phyloP scores from a whole-genome alignment of 2,113 vertebrate species.

The Mormyrus iriodes region DNA sequence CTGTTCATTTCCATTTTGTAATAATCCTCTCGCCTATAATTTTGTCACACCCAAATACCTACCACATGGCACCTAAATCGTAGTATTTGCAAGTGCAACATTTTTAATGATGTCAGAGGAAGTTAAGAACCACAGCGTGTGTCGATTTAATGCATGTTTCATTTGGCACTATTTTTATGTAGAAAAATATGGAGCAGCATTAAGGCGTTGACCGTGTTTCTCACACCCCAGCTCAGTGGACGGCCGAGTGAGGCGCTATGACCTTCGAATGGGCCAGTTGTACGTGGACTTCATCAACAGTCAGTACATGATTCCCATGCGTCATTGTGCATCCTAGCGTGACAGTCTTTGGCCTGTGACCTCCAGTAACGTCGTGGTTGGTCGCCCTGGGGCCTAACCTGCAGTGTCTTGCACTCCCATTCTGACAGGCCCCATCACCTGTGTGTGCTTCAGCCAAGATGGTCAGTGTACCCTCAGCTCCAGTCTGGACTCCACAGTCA shows the following conservation, averaged over 20 bases:
- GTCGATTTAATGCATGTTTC: not conserved
- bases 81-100: not conserved
- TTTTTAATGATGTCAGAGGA: not conserved
- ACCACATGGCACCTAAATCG: not conserved
- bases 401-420: not conserved
- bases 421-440: conserved; percentile 79
- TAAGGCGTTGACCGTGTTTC: not conserved
- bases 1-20: not conserved
- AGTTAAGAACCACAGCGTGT: not conserved
- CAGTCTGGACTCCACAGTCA: conserved; percentile 75
- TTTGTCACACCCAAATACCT: not conserved
- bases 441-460: conserved; percentile 87
- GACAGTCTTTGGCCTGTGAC: conserved; percentile 17
- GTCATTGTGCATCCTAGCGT: conserved; percentile 14
- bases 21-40: not conserved
- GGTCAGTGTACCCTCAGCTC: conserved; percentile 76
- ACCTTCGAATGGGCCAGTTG: conserved; percentile 81
- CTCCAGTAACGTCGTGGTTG: not conserved
- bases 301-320: conserved; percentile 51
- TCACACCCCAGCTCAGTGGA: conserved; percentile 47
- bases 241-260: conserved; percentile 72
- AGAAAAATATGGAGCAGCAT: too few species aligned
- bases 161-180: not conserved
- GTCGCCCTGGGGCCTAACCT: not conserved
- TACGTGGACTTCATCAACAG: conserved; percentile 79